Conservation (phyloP, 2,888 invertebrate genomes). For the Catocala fraxini region DNA sequence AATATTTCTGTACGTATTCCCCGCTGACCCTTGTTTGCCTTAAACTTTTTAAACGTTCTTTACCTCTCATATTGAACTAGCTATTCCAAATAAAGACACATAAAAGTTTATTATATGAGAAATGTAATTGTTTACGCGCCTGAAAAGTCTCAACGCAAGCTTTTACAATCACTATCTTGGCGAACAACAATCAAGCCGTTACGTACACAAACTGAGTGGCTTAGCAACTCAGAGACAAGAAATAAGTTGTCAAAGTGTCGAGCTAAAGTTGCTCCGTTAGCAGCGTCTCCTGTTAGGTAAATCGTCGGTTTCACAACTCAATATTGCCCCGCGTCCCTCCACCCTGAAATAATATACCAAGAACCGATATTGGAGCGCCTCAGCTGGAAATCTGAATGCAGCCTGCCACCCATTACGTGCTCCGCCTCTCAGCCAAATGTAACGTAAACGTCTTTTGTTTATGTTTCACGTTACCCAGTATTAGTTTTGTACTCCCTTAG, state of each 20-base stretch:
- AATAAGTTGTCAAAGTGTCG: slow-evolving; percentile 87
- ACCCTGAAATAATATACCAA: slow-evolving; percentile 82
- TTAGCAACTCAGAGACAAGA: slow-evolving; percentile 82
- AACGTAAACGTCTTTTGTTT: slow-evolving; percentile 79
- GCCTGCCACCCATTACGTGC: slow-evolving; percentile 68
- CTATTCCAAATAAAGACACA: slow-evolving; percentile 28
- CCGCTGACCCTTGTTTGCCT: slow-evolving; percentile 53
- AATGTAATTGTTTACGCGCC: slow-evolving; percentile 37
- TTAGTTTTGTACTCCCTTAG: slow-evolving; percentile 52
- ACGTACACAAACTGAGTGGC: slow-evolving; percentile 78
- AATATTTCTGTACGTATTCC: slow-evolving; percentile 65
- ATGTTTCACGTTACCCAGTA: slow-evolving; percentile 66
- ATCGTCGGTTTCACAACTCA: slow-evolving; percentile 85
- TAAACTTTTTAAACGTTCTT: slow-evolving; percentile 52
- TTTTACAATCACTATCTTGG: slow-evolving; percentile 60
- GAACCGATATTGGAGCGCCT: slow-evolving; percentile 78
- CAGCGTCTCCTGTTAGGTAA: slow-evolving; percentile 83
- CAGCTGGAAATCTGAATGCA: slow-evolving; percentile 76
- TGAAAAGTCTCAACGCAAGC: slow-evolving; percentile 44
- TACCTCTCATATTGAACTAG: slow-evolving; percentile 41
- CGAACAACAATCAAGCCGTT: slow-evolving; percentile 74
- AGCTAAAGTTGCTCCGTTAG: slow-evolving; percentile 82
- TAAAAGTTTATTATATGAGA: slow-evolving; percentile 31
- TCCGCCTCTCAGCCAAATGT: slow-evolving; percentile 69
- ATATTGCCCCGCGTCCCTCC: slow-evolving; percentile 75